Percentiles rank a stretch among this genome's conserved stretches.
phyloP scores from a whole-genome alignment of 2,113 vertebrate species.

The Thinocorus orbignyianus region DNA sequence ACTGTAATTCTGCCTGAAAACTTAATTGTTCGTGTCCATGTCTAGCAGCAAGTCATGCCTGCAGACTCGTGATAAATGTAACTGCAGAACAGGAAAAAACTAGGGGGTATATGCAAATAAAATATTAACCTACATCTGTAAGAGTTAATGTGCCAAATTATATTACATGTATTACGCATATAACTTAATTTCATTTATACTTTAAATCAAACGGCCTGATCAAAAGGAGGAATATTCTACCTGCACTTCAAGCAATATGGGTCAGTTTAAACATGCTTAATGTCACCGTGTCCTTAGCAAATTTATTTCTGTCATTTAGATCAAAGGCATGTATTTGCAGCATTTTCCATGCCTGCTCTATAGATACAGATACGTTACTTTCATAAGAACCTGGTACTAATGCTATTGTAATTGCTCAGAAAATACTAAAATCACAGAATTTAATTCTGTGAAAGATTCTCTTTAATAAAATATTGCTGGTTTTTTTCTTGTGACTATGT shows the following conservation, averaged over 20 bases:
- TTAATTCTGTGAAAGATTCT: slow-evolving; percentile 1
- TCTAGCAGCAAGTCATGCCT: slow-evolving; percentile 60
- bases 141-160: slow-evolving; percentile 58
- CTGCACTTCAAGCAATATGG: slow-evolving; percentile 50
- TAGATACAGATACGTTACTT: slow-evolving; percentile 20
- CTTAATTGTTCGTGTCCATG: slow-evolving; percentile 59
- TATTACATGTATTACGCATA: slow-evolving; percentile 9
- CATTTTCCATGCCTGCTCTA: slow-evolving; percentile 33
- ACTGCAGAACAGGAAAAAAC: slow-evolving; percentile 37
- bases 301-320: slow-evolving; percentile 73
- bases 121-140: slow-evolving; percentile 60
- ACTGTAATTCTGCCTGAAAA: slow-evolving; percentile 50
- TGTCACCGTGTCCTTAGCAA: slow-evolving; percentile 33
- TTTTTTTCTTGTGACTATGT: background rate
- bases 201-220: slow-evolving; percentile 57
- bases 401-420: slow-evolving; percentile 47
- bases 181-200: slow-evolving; percentile 64
- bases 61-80: slow-evolving; percentile 68
- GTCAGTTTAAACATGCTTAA: slow-evolving; percentile 68
- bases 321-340: slow-evolving; percentile 64
- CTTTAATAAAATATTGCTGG: slow-evolving; percentile 37
- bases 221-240: slow-evolving; percentile 57
- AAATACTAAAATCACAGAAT: slow-evolving; percentile 46
- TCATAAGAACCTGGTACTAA: slow-evolving; percentile 37
- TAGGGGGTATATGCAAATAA: slow-evolving; percentile 59